Evolutionary conservation across 2,797 vertebrate species (phyloP).

Genomic region (Hippocampus kuda): DNA sequence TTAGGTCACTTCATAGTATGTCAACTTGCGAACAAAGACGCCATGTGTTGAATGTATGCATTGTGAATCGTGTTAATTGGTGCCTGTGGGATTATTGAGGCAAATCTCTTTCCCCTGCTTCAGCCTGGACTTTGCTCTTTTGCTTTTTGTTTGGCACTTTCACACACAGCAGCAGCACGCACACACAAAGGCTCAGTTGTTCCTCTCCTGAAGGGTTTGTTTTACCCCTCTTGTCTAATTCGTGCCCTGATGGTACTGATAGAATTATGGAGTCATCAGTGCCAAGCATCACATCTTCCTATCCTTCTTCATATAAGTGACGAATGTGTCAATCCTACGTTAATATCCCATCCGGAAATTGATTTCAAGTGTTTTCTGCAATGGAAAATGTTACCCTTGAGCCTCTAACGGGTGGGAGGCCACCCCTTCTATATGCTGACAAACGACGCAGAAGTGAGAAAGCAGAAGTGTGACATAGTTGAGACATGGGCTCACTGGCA

Average conservation of each 20-base stretch:
- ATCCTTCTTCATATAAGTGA: background rate
- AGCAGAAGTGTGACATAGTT: slow-evolving; percentile 31
- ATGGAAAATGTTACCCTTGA: background rate
- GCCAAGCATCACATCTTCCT: background rate
- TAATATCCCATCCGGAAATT: background rate
- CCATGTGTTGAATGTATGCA: slow-evolving; percentile 3
- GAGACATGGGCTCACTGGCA: slow-evolving; percentile 18
- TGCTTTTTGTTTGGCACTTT: slow-evolving; percentile 15
- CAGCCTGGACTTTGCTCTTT: slow-evolving; percentile 34
- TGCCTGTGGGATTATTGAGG: slow-evolving; percentile 25
- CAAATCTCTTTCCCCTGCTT: slow-evolving; percentile 41
- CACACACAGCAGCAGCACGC: background rate
- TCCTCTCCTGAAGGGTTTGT: slow-evolving; percentile 14
- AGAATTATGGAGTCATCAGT: slow-evolving; percentile 16
- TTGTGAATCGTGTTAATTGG: slow-evolving; percentile 11
- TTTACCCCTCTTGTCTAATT: slow-evolving; percentile 4
- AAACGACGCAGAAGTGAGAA: slow-evolving; percentile 42
- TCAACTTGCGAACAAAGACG: background rate
- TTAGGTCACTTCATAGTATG: background rate
- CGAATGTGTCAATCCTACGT: background rate
- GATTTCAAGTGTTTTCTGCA: background rate
- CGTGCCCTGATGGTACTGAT: slow-evolving; percentile 32
- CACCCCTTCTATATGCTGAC: background rate
- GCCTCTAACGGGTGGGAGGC: background rate
- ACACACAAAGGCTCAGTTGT: slow-evolving; percentile 37